Conservation (phyloP, 2,797 vertebrate genomes). For the Fundulus diaphanus region DNA sequence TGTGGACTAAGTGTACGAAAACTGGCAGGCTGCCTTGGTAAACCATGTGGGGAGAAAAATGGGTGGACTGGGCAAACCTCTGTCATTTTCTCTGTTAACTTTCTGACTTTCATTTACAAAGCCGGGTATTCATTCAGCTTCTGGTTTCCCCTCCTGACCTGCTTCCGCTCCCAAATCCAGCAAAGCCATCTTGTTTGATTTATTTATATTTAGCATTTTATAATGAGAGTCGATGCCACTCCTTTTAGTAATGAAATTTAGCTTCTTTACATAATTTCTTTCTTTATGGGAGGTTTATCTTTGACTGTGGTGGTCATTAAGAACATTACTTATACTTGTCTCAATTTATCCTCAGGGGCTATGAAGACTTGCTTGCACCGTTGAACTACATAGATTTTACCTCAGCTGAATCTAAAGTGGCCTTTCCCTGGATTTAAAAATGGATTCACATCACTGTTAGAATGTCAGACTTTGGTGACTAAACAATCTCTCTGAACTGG, state of each 20-base stretch:
- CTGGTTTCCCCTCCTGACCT: conserved; percentile 71
- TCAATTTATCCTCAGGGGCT: neutral
- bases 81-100: conserved; percentile 80
- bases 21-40: conserved; percentile 77
- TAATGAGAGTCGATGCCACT: conserved; percentile 51
- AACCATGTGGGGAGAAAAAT: conserved; percentile 65
- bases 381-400: neutral
- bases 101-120: conserved; percentile 76
- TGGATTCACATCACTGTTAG: too few relatives aligned
- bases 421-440: too few relatives aligned
- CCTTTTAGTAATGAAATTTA: conserved; percentile 46
- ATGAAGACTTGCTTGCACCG: neutral
- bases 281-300: conserved; percentile 60
- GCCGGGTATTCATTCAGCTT: conserved; percentile 77
- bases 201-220: conserved; percentile 78
- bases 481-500: too few relatives aligned
- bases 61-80: conserved; percentile 67
- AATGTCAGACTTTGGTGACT: too few relatives aligned
- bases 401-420: neutral
- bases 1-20: conserved; percentile 57
- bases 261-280: conserved; percentile 50
- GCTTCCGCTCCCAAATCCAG: conserved; percentile 73
- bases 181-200: conserved; percentile 73
- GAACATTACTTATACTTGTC: conserved; percentile 10
- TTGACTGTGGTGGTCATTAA: conserved; percentile 16